Percentiles rank a stretch among this genome's conserved stretches.
Evolutionary conservation across 1,140 invertebrate species (phyloP).

Genomic region (Macrotrachela quadricornifera): DNA sequence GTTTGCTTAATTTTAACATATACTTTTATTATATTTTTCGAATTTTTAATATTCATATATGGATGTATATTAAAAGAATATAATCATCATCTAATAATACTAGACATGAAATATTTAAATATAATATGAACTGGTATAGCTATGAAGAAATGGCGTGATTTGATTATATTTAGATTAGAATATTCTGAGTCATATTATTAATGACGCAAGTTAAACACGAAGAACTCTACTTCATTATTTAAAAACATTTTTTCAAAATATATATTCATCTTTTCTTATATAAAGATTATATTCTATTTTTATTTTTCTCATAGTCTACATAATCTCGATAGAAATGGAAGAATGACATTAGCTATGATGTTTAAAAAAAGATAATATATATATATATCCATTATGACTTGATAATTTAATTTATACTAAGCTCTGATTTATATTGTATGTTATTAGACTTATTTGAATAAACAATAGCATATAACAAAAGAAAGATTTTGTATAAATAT

Average conservation of each 20-base stretch:
- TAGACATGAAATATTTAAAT: too few relatives aligned
- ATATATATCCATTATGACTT: slow-evolving; percentile 62
- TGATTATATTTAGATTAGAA: too few relatives aligned
- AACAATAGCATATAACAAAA: neutral
- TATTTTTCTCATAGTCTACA: neutral
- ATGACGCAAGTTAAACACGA: neutral
- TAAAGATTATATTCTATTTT: neutral
- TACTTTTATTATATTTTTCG: too few relatives aligned
- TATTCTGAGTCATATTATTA: too few relatives aligned
- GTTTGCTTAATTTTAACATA: too few relatives aligned
- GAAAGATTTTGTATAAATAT: neutral
- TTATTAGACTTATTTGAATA: slow-evolving; percentile 46
- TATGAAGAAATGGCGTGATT: too few relatives aligned
- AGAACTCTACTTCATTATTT: neutral
- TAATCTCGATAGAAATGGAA: neutral
- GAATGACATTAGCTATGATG: slow-evolving; percentile 30
- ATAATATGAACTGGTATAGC: too few relatives aligned
- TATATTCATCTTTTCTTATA: too few relatives aligned
- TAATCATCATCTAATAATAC: too few relatives aligned
- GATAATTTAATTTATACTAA: slow-evolving; percentile 97
- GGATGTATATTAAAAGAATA: too few relatives aligned
- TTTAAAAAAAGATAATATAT: slow-evolving; percentile 83
- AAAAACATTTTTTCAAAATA: slow-evolving; percentile 4
- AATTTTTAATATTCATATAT: too few relatives aligned
- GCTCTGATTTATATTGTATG: too few relatives aligned